Conservation (phyloP, 2,797 vertebrate species). For the Phalloptychus januarius region DNA sequence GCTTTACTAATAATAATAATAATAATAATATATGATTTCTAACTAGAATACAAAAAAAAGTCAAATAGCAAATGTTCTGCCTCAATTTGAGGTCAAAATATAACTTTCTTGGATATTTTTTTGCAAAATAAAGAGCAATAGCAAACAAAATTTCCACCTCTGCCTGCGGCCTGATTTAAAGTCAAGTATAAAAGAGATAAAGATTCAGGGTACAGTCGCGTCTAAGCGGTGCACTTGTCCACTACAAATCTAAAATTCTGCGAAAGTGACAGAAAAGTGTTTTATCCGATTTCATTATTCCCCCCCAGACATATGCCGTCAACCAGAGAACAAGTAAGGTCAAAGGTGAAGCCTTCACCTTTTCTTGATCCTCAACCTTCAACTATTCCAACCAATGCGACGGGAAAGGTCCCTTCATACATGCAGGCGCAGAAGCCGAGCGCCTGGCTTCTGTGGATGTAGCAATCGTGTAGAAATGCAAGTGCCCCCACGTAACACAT, state of each 20-base stretch:
- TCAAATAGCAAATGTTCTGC: neutral
- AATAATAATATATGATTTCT: neutral
- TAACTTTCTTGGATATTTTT: neutral
- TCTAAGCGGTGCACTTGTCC: neutral
- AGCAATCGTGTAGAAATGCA: slow-evolving; percentile 2
- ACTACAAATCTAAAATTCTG: neutral
- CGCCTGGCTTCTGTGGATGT: slow-evolving; percentile 5
- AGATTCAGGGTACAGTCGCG: neutral
- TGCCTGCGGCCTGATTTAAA: neutral
- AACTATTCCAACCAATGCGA: slow-evolving; percentile 22
- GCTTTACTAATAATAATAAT: too few relatives aligned
- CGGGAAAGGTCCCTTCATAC: neutral
- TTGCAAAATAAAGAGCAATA: neutral
- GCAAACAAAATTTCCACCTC: neutral
- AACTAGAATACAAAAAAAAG: neutral
- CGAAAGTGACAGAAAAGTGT: neutral
- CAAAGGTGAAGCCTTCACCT: slow-evolving; percentile 18
- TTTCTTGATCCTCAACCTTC: slow-evolving; percentile 16
- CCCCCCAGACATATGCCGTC: neutral
- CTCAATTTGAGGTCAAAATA: neutral
- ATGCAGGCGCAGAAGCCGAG: neutral
- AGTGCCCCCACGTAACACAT: neutral
- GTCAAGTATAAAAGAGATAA: neutral
- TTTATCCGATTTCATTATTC: neutral
- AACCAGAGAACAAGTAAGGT: neutral